Evolutionary conservation across 2,888 invertebrate species (phyloP).

Genomic region (Gryllus longicercus): DNA sequence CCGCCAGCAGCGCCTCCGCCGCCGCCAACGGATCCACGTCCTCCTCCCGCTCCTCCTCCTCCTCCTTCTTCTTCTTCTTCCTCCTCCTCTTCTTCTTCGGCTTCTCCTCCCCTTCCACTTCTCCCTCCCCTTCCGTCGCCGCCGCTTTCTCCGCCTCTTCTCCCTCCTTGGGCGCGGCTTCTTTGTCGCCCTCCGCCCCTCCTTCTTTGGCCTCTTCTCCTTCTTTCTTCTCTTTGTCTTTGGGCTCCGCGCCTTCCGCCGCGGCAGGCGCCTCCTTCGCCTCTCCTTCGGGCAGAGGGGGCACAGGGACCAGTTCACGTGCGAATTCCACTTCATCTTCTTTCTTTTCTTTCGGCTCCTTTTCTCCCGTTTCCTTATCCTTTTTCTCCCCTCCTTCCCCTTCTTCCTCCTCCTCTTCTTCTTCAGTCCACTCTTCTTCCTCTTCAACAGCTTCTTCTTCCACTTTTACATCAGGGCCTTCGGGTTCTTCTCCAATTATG

Average conservation of each 20-base stretch:
- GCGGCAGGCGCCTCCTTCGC: neutral
- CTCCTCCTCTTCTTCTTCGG: constrained; percentile 1
- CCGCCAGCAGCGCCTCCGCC: neutral
- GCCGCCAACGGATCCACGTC: neutral
- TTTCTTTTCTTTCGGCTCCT: no score
- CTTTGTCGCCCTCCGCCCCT: neutral
- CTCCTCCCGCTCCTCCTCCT: neutral
- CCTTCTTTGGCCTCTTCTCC: neutral
- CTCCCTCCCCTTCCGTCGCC: neutral
- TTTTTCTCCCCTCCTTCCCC: neutral
- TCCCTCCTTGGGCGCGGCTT: neutral
- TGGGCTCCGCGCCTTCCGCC: neutral
- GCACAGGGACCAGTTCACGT: no score
- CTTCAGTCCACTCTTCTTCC: neutral
- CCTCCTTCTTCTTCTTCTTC: neutral
- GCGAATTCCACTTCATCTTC: no score
- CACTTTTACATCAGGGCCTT: neutral
- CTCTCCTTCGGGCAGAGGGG: neutral
- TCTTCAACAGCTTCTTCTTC: neutral
- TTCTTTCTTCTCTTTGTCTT: neutral
- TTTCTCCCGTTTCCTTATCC: neutral
- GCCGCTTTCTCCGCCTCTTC: neutral
- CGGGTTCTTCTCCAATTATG: no score
- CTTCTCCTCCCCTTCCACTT: neutral
- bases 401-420: neutral